phyloP scores from a whole-genome alignment of 2,113 vertebrate genomes.

The Brachionichthys hirsutus region DNA sequence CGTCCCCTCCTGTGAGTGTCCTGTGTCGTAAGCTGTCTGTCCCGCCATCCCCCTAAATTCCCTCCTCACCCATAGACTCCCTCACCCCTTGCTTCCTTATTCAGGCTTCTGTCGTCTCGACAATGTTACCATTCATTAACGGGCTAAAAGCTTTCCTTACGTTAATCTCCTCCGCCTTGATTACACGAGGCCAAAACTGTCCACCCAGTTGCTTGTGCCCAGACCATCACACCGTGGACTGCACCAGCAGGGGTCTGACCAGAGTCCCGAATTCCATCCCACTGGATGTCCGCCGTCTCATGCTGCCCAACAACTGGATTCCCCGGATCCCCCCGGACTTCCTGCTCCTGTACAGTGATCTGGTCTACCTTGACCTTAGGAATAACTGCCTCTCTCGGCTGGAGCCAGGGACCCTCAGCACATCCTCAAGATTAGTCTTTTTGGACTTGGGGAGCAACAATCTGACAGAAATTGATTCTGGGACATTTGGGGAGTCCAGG shows the following conservation, averaged over 20 bases:
- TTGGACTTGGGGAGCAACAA: constrained; percentile 91
- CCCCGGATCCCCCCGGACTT: constrained; percentile 88
- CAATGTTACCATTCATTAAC: constrained; percentile 77
- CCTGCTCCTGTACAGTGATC: constrained; percentile 89
- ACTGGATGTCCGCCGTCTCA: constrained; percentile 86
- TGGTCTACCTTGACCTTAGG: constrained; percentile 90
- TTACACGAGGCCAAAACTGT: constrained; percentile 76
- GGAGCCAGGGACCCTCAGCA: constrained; percentile 86
- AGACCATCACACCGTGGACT: constrained; percentile 91
- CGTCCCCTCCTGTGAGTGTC: constrained; percentile 31
- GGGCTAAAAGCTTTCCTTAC: constrained; percentile 72
- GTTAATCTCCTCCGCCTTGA: constrained; percentile 71
- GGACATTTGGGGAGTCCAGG: constrained; percentile 85
- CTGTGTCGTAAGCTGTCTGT: constrained; percentile 35
- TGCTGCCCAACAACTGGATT: constrained; percentile 89
- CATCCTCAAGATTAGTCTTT: constrained; percentile 86
- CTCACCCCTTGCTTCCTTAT: constrained; percentile 42
- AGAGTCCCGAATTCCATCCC: constrained; percentile 86
- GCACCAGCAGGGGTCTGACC: constrained; percentile 84
- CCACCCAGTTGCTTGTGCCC: constrained; percentile 86
- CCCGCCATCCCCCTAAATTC: constrained; percentile 27
- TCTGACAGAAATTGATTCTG: constrained; percentile 84
- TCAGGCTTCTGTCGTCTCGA: constrained; percentile 56
- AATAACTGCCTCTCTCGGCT: constrained; percentile 88
- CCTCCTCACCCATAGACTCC: constrained; percentile 16